Evolutionary conservation across 2,888 invertebrate genomes (phyloP).

Genomic region (Julus scanicus): DNA sequence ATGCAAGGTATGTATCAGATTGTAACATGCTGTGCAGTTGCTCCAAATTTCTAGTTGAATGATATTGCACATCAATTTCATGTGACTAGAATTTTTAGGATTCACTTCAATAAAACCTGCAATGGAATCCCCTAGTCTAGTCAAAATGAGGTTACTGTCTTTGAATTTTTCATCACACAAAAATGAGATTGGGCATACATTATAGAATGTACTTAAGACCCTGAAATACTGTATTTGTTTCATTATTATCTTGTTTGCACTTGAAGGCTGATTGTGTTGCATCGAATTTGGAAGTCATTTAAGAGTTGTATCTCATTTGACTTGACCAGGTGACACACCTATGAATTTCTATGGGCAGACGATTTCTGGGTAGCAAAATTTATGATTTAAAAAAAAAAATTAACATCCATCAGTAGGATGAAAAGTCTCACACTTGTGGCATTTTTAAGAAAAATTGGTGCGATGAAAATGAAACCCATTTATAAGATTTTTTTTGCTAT

Average conservation of each 20-base stretch:
- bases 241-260: not conserved
- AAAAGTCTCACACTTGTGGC: not conserved
- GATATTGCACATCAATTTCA: not conserved
- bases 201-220: not conserved
- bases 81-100: not conserved
- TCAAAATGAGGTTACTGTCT: slow-evolving; percentile 22
- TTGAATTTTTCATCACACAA: not conserved
- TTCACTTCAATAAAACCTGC: not conserved
- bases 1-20: not conserved
- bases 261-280: not conserved
- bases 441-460: not conserved
- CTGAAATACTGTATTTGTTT: not conserved
- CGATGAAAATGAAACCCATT: not conserved
- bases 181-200: not conserved
- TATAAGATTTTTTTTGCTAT: not conserved
- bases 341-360: not conserved
- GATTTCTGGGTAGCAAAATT: not conserved
- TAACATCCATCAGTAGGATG: not conserved
- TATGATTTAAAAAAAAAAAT: not conserved
- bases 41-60: not conserved
- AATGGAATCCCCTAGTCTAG: slow-evolving; percentile 37
- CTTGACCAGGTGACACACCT: not conserved
- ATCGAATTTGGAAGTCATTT: not conserved
- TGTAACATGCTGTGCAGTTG: not conserved
- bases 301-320: not conserved